phyloP scores from a whole-genome alignment of 1,140 invertebrate species.

The Drosophila repleta region DNA sequence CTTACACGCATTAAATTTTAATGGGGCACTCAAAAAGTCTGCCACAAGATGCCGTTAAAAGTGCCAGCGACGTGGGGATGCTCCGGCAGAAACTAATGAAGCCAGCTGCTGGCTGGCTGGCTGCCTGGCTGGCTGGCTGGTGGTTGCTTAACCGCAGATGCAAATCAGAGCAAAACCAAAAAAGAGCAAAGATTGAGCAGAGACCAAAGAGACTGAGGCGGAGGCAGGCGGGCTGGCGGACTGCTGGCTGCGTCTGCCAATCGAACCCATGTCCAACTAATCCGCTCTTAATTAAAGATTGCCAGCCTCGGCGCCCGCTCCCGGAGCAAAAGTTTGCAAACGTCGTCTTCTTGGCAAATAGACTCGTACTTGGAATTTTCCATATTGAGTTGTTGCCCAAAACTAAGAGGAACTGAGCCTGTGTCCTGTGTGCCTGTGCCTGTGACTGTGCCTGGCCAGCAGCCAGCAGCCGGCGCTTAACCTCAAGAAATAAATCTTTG shows the following conservation, averaged over 20 bases:
- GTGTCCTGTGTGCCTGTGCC: not conserved
- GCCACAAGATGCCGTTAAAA: conserved; percentile 53
- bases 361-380: conserved; percentile 68
- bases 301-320: conserved; percentile 24
- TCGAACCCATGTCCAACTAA: conserved; percentile 82
- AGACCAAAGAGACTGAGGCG: not conserved
- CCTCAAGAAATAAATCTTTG: conserved; percentile 84
- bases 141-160: conserved; percentile 78
- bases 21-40: conserved; percentile 78
- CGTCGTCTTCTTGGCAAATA: conserved; percentile 33
- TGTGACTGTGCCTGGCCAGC: conserved; percentile 24
- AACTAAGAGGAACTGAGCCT: conserved; percentile 10
- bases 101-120: conserved; percentile 54
- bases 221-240: no score
- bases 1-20: conserved; percentile 79
- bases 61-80: not conserved
- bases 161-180: conserved; percentile 77
- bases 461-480: conserved; percentile 71
- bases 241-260: conserved; percentile 45
- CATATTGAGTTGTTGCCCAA: conserved; percentile 62
- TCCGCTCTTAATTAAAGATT: conserved; percentile 84
- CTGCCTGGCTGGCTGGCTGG: conserved; percentile 28
- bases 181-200: conserved; percentile 73
- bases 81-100: conserved; percentile 64
- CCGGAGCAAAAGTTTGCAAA: conserved; percentile 41